phyloP scores from a whole-genome alignment of 30 jellyfish, hydroid and myxozoan genomes.

The Chrysaora quinquecirrha region DNA sequence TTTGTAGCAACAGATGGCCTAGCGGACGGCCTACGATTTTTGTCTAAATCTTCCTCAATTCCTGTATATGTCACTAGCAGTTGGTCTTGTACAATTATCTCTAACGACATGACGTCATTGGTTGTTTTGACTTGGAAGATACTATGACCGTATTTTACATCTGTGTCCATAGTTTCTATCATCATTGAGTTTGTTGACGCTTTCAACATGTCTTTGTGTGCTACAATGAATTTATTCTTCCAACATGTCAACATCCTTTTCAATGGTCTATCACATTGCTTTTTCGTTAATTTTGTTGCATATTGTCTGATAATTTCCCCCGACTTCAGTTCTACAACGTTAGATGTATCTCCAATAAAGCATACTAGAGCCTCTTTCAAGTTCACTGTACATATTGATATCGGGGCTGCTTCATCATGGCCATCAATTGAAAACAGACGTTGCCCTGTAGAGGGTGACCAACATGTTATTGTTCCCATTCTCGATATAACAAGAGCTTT shows the following conservation, averaged over 20 bases:
- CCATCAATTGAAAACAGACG: conserved; percentile 36
- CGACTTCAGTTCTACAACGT: conserved; percentile 24
- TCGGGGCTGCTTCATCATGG: conserved; percentile 63
- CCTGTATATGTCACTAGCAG: conserved; percentile 48
- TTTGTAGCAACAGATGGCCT: conserved; percentile 67
- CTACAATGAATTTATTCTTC: conserved; percentile 28
- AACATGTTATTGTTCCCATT: conserved; percentile 48
- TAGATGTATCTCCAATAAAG: conserved; percentile 8
- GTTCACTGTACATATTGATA: conserved; percentile 26
- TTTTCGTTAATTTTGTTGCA: conserved; percentile 11
- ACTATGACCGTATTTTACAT: conserved; percentile 3
- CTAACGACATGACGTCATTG: conserved; percentile 47
- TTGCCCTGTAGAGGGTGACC: conserved; percentile 73
- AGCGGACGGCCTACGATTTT: conserved; percentile 41
- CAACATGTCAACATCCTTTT: conserved; percentile 35
- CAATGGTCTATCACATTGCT: conserved; percentile 7
- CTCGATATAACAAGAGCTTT: conserved; percentile 29
- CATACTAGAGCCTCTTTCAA: conserved; percentile 47
- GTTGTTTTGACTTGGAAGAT: conserved; percentile 25
- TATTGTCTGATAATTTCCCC: conserved; percentile 44
- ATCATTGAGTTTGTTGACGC: conserved; percentile 8
- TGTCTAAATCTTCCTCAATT: conserved; percentile 23
- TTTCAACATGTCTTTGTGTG: conserved; percentile 35
- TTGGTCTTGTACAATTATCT: conserved; percentile 21
- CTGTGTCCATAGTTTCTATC: conserved; percentile 27